Evolutionary conservation across 1,140 invertebrate species (phyloP), one percentile per base, ranked within the genome.

Genomic region (Heliconius hewitsoni): DNA sequence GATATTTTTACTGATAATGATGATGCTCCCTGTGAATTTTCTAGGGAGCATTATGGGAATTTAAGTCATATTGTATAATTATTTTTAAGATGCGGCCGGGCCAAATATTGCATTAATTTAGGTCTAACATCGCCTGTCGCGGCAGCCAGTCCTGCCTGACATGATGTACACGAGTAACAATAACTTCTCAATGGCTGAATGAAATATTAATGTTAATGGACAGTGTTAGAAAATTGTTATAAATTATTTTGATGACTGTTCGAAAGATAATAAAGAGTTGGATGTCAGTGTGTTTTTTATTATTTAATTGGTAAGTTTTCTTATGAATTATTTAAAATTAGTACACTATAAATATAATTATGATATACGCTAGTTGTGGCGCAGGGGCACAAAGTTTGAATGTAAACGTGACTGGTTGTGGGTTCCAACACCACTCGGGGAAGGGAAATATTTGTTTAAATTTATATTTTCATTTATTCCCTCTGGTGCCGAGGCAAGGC

Each of bases 231-330:
- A 94, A 95, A 94, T 95, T 94, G 94, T 95, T 95, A 95, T 95
- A 95, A 95, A 95, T 95, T 95, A 95, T 95, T 95, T 95, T 95
- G 93, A 95, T 95, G 94, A 95, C 94, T 95, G 94, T 95, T 95
- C 94, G 93, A 95, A 95, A 89, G 93, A 95, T 94, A 95, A 95
- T 95, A 95, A 95, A 95, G 94, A 95, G 94, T 95, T 95, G 94
- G 94, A 95, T 95, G 94, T 95, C 94, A 94, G 82, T 84, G 84
- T 86, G 85, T 87, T 81, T 86, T 86, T 92, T 87, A 89, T 91
- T 91, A 77, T 77, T 77, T 57, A 23, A 57, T 57, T 57, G 2
- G 9, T 57, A 11, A 57, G n/a, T 23, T 57, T 57, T 57, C 1
- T 57, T 57, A 23, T 6, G 5, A 19, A 52, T 19, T 19, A 52